These are phyloP conservation scores for Thereuonema tuberculata DNA, from an alignment of 1,140 invertebrate species.

Conservation along the genomic window DNA sequence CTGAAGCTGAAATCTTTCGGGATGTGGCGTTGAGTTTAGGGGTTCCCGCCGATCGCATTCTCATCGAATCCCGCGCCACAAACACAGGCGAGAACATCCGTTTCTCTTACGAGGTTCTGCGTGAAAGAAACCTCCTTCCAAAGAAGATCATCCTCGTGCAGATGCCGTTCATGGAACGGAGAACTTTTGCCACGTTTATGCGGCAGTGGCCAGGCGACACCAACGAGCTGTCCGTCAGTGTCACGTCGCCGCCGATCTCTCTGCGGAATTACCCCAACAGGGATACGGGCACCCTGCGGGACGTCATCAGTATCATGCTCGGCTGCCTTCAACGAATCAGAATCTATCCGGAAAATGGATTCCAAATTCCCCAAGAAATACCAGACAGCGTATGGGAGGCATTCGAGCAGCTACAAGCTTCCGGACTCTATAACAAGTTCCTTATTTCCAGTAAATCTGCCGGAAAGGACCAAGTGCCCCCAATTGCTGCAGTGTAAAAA, in stretches of 20 bases:
- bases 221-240: not conserved
- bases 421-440: conserved; percentile 1
- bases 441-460: not conserved
- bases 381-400: not conserved
- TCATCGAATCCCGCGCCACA: conserved; percentile 5
- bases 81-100: conserved; percentile 11
- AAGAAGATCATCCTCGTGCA: conserved; percentile 7
- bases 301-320: conserved; percentile 2
- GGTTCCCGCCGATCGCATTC: conserved; percentile 3
- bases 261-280: conserved; percentile 7
- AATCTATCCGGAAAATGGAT: conserved; percentile 4
- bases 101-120: conserved; percentile 5
- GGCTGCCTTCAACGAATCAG: conserved; percentile 7
- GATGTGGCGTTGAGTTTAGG: conserved; percentile 9
- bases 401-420: not conserved
- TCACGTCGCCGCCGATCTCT: conserved; percentile 9
- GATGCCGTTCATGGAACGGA: conserved; percentile 11
- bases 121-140: not conserved
- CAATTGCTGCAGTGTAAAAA: too few species aligned
- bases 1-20: conserved; percentile 11
- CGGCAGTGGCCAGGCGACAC: conserved; percentile 6
- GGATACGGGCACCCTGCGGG: not conserved
- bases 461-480: too few species aligned
- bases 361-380: conserved; percentile 3
- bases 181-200: conserved; percentile 11